A percentile compares a stretch with the other conserved stretches of the same genome.
Conservation (phyloP, 2,113 vertebrate genomes). For the Apteryx mantelli region DNA sequence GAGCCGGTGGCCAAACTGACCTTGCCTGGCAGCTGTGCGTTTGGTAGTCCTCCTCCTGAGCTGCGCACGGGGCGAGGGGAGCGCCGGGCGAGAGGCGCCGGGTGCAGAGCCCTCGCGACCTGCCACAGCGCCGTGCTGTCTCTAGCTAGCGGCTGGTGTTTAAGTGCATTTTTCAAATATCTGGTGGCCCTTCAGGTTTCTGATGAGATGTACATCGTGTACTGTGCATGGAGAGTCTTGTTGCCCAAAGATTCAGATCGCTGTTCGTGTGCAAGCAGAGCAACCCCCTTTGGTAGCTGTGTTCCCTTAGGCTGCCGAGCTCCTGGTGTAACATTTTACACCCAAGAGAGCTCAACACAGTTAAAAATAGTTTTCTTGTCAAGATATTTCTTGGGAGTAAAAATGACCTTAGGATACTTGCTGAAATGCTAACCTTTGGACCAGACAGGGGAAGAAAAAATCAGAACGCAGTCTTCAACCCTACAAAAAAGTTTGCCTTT, state of each 20-base stretch:
- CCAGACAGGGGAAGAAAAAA: background rate
- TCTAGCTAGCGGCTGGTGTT: background rate
- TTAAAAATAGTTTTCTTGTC: conserved; percentile 58
- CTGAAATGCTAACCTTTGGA: conserved; percentile 57
- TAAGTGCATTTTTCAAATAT: background rate
- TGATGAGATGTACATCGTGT: background rate
- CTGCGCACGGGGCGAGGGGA: background rate
- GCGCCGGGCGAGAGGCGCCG: background rate
- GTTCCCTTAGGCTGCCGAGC: conserved; percentile 2
- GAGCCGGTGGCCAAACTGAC: background rate
- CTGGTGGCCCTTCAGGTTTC: background rate
- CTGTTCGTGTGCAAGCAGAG: background rate
- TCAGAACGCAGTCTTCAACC: background rate
- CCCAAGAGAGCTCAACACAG: background rate
- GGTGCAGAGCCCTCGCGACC: background rate
- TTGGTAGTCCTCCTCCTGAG: background rate
- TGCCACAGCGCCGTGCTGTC: accelerated
- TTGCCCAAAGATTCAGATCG: background rate
- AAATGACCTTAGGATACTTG: conserved; percentile 50
- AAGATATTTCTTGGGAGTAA: conserved; percentile 40
- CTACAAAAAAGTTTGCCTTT: background rate
- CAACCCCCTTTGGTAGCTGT: background rate
- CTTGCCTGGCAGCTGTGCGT: background rate
- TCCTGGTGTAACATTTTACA: conserved; percentile 13
- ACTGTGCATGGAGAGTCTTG: background rate